Base-by-base conservation (phyloP, 2,797 vertebrate genomes). In the Setipinna tenuifilis region DNA sequence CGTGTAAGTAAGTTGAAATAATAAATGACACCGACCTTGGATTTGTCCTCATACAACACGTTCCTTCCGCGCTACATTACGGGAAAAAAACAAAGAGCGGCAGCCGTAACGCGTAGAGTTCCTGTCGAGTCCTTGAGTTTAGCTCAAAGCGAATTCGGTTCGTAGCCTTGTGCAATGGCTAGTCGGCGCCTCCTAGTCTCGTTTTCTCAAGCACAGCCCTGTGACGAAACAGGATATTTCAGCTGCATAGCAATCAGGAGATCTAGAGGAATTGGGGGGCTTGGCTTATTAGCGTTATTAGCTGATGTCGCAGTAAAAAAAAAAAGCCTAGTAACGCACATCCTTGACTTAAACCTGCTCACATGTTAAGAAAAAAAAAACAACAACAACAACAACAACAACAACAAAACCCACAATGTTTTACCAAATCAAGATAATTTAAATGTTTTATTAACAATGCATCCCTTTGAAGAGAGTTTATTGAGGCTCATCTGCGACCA, bases 391-490 rank as follows among this genome's bases (percentile, higher is more conserved):
- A n/a, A n/a, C n/a, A n/a, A n/a, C n/a, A n/a, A n/a, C n/a, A n/a
- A n/a, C n/a, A 28, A 78, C 71, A 78, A 21, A 44, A 78, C 50
- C 3, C 2, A 54, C 50, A 54, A 14, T 54, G 50, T 9, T 10
- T 19, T 35, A 78, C 19, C 6, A 5, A 78, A 1, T 31, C 35
- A 78, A 9, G 19, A 35, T 78, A 41, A 35, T 31, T 78, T 44
- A 41, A 41, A 6, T 44, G 88, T 90, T 98, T 98, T 97, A 98
- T 98, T 97, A 98, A 96, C 96, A 98, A 97, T 90, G 95, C 95
- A 98, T 97, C 97, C 97, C 97, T 98, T 98, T 98, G 94, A 97
- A 96, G 96, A 96, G 96, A 95, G 94, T 95, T 97, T 98, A 93
- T 96, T 96, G 93, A 97, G 97, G 96, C 97, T 96, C 94, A 93